phyloP scores from a whole-genome alignment of 2,888 invertebrate genomes.

The Apodemia duryi region DNA sequence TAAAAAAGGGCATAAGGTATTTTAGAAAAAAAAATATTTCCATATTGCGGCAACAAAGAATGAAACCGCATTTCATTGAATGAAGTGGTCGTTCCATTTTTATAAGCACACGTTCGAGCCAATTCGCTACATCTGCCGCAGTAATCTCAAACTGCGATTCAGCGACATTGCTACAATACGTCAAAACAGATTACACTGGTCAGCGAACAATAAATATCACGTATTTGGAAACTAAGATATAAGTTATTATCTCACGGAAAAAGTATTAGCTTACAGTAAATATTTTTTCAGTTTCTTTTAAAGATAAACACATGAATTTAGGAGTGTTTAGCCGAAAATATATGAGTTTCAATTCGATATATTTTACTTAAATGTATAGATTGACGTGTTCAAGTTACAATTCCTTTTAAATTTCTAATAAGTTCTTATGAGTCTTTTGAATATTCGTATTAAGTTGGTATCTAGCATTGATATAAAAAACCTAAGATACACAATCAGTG shows the following conservation, averaged over 20 bases:
- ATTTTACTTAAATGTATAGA: too few relatives aligned
- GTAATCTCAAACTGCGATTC: slow-evolving; percentile 8
- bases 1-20: not conserved
- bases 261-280: not conserved
- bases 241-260: not conserved
- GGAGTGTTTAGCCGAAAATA: slow-evolving; percentile 24
- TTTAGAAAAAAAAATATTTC: not conserved
- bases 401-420: too few relatives aligned
- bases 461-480: too few relatives aligned
- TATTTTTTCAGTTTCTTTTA: not conserved
- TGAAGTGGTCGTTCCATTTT: not conserved
- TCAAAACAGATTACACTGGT: slow-evolving; percentile 1
- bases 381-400: too few relatives aligned
- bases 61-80: not conserved
- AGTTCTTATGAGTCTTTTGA: too few relatives aligned
- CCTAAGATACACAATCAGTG: too few relatives aligned
- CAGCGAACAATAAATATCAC: not conserved
- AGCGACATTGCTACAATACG: slow-evolving; percentile 6
- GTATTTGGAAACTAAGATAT: slow-evolving; percentile 4
- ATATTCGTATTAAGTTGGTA: too few relatives aligned
- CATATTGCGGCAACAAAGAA: not conserved
- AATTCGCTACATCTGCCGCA: slow-evolving; percentile 3
- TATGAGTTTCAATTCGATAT: too few relatives aligned
- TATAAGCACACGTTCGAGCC: slow-evolving; percentile 7
- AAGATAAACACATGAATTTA: not conserved